Evolutionary conservation across 2,113 vertebrate genomes (phyloP).

Genomic region (Leiothrix lutea): DNA sequence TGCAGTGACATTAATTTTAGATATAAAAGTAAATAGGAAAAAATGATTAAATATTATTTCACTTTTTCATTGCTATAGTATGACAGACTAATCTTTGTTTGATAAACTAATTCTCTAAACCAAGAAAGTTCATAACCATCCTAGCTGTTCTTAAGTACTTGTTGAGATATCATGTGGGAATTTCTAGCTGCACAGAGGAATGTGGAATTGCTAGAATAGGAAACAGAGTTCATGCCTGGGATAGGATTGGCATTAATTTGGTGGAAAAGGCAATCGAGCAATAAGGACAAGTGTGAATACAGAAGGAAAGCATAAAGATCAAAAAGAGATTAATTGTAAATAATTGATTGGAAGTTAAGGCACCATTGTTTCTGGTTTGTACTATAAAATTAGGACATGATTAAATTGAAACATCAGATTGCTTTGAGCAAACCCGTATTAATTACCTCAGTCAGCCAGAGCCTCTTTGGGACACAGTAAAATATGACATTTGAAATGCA

Average conservation of each 20-base stretch:
- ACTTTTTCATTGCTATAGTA: background rate
- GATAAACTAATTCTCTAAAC: background rate
- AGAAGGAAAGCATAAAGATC: background rate
- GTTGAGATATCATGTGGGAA: background rate
- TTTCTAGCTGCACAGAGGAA: background rate
- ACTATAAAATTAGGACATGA: background rate
- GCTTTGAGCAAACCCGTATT: background rate
- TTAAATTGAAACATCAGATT: background rate
- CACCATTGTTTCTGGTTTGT: background rate
- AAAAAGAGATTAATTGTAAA: background rate
- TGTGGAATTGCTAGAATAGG: background rate
- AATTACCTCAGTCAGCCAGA: background rate
- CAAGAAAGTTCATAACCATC: background rate
- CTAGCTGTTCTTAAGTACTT: background rate
- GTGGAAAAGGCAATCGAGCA: background rate
- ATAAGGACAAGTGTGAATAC: background rate
- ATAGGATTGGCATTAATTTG: background rate
- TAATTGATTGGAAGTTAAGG: background rate
- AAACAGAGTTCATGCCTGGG: background rate
- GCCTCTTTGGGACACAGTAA: background rate
- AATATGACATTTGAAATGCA: background rate
- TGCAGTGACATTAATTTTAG: background rate
- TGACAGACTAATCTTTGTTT: background rate
- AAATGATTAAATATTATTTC: background rate
- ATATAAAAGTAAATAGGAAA: background rate